Conservation (phyloP, 2,888 invertebrate species). For the Leptinotarsa juncta region DNA sequence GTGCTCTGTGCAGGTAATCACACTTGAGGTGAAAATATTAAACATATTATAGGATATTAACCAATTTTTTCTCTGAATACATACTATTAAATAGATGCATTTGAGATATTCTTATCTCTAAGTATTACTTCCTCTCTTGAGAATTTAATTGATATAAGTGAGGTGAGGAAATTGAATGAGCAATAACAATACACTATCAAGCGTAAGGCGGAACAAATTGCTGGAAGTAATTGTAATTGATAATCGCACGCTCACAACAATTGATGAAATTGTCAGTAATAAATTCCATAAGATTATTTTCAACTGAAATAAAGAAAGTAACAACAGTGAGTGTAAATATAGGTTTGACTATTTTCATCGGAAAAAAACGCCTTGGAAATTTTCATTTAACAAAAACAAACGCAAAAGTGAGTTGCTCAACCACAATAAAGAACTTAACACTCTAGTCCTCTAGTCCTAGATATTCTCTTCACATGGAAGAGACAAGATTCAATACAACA, state of each 20-base stretch:
- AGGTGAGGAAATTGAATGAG: background rate
- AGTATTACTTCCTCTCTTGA: background rate
- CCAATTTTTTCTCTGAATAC: background rate
- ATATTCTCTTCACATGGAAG: too few species aligned
- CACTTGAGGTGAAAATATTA: background rate
- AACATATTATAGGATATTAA: background rate
- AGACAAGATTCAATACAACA: too few species aligned
- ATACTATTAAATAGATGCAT: background rate
- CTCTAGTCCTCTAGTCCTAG: too few species aligned
- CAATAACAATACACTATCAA: background rate
- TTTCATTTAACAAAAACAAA: too few species aligned
- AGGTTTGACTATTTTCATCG: too few species aligned
- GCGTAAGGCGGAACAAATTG: background rate
- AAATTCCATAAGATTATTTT: background rate
- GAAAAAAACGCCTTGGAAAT: too few species aligned
- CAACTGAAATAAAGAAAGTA: background rate
- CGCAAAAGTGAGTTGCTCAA: too few species aligned
- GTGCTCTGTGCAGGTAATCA: background rate
- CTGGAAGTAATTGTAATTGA: background rate
- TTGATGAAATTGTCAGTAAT: background rate
- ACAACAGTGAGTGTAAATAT: too few species aligned
- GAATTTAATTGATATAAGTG: background rate
- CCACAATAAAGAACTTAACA: too few species aligned
- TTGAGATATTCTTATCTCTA: background rate
- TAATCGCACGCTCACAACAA: conserved; percentile 1